Conservation (phyloP, 2,113 vertebrate species). For the Argyrosomus japonicus region DNA sequence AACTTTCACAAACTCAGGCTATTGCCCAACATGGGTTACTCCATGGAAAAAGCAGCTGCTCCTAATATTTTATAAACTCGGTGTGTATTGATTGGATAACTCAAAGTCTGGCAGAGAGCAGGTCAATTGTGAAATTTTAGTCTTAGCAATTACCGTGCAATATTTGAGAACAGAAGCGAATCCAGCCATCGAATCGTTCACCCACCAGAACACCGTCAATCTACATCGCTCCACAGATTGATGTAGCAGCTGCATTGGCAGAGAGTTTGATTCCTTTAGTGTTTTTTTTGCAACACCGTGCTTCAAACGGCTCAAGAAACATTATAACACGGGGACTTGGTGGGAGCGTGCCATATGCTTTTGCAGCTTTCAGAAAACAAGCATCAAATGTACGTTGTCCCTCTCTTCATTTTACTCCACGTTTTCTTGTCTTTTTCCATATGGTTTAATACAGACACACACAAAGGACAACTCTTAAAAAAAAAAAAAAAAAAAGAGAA, state of each 20-base stretch:
- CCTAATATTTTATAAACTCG: slow-evolving; percentile 32
- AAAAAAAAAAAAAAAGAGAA: not conserved
- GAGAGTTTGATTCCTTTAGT: slow-evolving; percentile 37
- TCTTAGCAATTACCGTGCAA: slow-evolving; percentile 27
- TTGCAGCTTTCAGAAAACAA: slow-evolving; percentile 5
- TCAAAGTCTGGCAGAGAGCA: slow-evolving; percentile 21
- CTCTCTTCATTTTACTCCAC: slow-evolving; percentile 14
- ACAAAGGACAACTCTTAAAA: not conserved
- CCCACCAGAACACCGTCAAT: slow-evolving; percentile 31
- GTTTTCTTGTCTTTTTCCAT: slow-evolving; percentile 25
- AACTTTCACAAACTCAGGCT: slow-evolving; percentile 30
- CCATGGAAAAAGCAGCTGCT: slow-evolving; percentile 15
- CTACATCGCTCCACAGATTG: slow-evolving; percentile 15
- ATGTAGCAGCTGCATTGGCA: slow-evolving; percentile 33
- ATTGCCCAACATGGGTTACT: slow-evolving; percentile 11
- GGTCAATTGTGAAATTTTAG: slow-evolving; percentile 31
- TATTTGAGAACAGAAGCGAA: slow-evolving; percentile 35
- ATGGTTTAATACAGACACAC: slow-evolving; percentile 15
- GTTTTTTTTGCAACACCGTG: not conserved
- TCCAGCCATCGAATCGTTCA: slow-evolving; percentile 31
- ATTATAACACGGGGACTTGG: slow-evolving; percentile 4
- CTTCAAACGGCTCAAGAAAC: slow-evolving; percentile 11
- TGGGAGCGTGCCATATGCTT: slow-evolving; percentile 4
- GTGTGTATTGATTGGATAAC: slow-evolving; percentile 50
- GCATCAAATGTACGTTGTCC: slow-evolving; percentile 9